These are phyloP conservation scores for Rhynchonema sp. DNA, from an alignment of 2,888 invertebrate species.

Conservation along the genomic window DNA sequence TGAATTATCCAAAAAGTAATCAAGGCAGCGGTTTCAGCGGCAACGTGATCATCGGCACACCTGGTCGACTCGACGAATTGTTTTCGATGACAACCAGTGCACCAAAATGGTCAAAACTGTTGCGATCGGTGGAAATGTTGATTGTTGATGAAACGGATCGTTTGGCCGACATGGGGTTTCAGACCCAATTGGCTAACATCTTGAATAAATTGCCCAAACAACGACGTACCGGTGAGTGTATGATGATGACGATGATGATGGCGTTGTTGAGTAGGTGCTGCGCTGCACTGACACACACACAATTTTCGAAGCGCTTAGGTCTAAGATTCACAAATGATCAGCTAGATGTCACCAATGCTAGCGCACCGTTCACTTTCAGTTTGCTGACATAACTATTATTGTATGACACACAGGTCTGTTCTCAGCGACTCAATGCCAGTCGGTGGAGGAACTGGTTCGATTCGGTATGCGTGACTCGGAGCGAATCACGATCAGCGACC, in stretches of 20 bases:
- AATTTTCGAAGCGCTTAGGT: no score
- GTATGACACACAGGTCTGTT: conserved; percentile 99
- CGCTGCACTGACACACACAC: no score
- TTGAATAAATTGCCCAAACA: conserved; percentile 74
- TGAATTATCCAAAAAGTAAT: no score
- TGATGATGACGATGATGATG: no score
- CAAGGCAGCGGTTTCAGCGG: conserved; percentile 29
- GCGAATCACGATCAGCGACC: conserved; percentile 8
- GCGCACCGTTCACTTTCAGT: no score
- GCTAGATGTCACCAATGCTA: no score
- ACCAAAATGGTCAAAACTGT: background rate
- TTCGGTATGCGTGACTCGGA: conserved; percentile 46
- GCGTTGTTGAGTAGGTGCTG: no score
- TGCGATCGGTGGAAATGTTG: conserved; percentile 48
- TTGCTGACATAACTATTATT: no score
- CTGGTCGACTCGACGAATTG: conserved; percentile 74
- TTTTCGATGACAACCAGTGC: conserved; percentile 10
- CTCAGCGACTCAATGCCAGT: conserved; percentile 92
- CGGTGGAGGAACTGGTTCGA: conserved; percentile 67
- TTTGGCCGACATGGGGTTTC: conserved; percentile 76
- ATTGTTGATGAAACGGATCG: conserved; percentile 92
- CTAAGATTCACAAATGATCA: no score
- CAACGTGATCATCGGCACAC: conserved; percentile 78
- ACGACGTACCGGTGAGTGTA: no score
- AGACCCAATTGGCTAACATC: conserved; percentile 58